These are phyloP conservation scores for Dromiciops gliroides DNA, from an alignment of 2,113 vertebrate genomes.

Conservation along the genomic window DNA sequence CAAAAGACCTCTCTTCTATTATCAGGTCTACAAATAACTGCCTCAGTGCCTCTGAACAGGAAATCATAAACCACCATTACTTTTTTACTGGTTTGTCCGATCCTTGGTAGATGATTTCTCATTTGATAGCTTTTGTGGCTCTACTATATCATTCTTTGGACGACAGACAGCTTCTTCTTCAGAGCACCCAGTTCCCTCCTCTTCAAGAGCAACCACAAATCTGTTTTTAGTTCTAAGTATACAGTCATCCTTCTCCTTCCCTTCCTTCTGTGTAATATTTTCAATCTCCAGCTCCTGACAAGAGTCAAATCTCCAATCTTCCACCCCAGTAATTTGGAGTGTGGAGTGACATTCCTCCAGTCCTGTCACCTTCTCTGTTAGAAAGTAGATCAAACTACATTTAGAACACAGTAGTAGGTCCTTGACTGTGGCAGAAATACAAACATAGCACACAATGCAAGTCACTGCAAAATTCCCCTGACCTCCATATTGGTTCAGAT, in stretches of 20 bases:
- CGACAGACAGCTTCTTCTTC: neutral
- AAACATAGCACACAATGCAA: neutral
- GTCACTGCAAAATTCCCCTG: neutral
- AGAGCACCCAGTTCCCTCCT: neutral
- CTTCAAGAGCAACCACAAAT: neutral
- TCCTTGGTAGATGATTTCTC: neutral
- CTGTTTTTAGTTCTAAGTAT: neutral
- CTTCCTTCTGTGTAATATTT: no score
- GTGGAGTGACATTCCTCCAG: no score
- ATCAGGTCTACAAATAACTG: neutral
- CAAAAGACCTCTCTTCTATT: neutral
- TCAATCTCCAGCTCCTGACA: no score
- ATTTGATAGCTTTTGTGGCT: neutral
- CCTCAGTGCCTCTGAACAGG: neutral
- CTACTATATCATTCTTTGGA: neutral
- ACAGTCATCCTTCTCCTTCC: neutral
- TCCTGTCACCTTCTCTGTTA: no score
- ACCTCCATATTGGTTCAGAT: neutral
- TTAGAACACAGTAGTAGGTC: no score
- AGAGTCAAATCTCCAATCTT: no score
- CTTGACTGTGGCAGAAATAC: no score
- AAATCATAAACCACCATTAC: neutral
- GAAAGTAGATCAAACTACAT: no score
- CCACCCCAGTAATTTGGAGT: no score
- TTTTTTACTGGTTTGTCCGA: neutral